phyloP scores from a whole-genome alignment of 2,113 vertebrate genomes.

The Enhydra lutris region DNA sequence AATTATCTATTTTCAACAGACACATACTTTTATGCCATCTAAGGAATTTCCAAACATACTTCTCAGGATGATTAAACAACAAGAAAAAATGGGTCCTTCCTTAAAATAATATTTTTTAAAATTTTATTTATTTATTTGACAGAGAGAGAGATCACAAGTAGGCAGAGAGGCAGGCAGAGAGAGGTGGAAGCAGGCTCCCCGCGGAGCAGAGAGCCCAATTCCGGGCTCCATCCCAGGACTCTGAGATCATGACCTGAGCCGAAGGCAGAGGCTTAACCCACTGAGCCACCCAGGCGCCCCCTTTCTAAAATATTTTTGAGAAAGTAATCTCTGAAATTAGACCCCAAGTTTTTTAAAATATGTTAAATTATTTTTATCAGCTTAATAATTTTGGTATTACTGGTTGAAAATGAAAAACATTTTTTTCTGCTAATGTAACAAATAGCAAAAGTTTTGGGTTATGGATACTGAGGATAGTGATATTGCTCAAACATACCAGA shows the following conservation, averaged over 20 bases:
- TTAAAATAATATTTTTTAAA: too few species aligned
- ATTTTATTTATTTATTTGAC: too few species aligned
- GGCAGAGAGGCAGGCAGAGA: too few species aligned
- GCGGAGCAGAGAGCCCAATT: too few species aligned
- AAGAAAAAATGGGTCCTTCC: not conserved
- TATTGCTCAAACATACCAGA: not conserved
- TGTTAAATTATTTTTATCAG: not conserved
- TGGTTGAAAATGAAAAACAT: not conserved
- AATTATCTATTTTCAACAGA: not conserved
- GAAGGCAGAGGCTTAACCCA: too few species aligned
- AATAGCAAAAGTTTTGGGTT: not conserved
- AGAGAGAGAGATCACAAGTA: too few species aligned
- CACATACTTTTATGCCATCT: not conserved
- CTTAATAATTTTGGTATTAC: not conserved
- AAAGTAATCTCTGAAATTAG: not conserved
- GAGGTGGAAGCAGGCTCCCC: too few species aligned
- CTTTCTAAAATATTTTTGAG: not conserved
- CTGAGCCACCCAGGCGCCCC: not conserved
- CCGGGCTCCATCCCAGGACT: too few species aligned
- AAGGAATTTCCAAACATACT: slow-evolving; percentile 1
- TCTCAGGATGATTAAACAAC: not conserved
- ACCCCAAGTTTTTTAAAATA: not conserved
- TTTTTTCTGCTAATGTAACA: not conserved
- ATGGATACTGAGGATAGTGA: not conserved
- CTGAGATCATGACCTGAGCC: too few species aligned